These are phyloP conservation scores for Potorous gilbertii DNA, from an alignment of 2,797 vertebrate species.

Conservation along the genomic window DNA sequence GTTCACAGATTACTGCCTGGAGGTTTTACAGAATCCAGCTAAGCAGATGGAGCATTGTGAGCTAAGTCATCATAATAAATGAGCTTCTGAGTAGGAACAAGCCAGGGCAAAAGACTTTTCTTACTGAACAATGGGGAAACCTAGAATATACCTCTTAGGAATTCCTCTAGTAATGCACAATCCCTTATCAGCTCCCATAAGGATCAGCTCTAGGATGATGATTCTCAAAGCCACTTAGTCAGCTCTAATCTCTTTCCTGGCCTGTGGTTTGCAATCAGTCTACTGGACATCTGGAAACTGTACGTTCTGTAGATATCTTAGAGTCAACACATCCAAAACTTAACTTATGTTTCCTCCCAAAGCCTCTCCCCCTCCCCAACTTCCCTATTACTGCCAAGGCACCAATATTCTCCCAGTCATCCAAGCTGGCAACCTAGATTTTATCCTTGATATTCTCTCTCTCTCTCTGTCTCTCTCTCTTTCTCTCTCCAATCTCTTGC, in stretches of 20 bases:
- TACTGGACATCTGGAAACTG: not conserved
- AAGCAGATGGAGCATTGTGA: not conserved
- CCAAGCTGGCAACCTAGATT: not conserved
- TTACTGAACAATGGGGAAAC: not conserved
- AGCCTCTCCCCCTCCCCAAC: not conserved
- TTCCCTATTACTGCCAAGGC: not conserved
- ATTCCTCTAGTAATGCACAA: not conserved
- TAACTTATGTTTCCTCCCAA: not conserved
- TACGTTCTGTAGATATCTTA: not conserved
- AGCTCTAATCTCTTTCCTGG: not conserved
- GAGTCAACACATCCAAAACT: not conserved
- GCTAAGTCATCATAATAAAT: conserved; percentile 50
- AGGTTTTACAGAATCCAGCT: conserved; percentile 11
- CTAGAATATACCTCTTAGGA: not conserved
- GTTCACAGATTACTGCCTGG: conserved; percentile 8
- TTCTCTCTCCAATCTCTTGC: not conserved
- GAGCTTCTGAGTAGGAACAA: conserved; percentile 20
- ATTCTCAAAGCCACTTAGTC: not conserved
- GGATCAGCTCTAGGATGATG: not conserved
- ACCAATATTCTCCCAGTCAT: not conserved
- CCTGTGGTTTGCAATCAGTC: not conserved
- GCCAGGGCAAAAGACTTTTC: conserved; percentile 22
- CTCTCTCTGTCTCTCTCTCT: not conserved
- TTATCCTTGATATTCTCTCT: not conserved
- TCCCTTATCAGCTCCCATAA: not conserved